Evolutionary conservation across 2,888 invertebrate genomes (phyloP).

Genomic region (Ectemnius lituratus): DNA sequence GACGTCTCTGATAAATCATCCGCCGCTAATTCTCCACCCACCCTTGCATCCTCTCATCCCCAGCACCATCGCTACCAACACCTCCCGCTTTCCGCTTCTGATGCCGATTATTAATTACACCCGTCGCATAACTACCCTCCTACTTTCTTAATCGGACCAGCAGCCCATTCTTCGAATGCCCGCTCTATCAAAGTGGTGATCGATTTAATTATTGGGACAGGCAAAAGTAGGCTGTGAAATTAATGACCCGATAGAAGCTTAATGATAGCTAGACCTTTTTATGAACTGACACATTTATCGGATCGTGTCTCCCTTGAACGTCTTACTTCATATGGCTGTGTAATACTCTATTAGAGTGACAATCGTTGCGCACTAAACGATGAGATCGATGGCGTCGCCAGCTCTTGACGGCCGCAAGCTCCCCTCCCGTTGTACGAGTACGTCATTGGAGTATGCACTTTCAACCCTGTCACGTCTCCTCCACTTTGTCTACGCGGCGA

Average conservation of each 20-base stretch:
- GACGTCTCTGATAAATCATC: constrained; percentile 24
- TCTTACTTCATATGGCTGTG: too few relatives aligned
- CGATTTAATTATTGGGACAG: too few relatives aligned
- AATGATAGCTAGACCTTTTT: too few relatives aligned
- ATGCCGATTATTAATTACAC: background rate
- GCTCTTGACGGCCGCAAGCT: constrained; percentile 39
- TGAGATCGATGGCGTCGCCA: constrained; percentile 37
- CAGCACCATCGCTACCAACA: background rate
- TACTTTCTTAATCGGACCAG: background rate
- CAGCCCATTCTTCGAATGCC: too few relatives aligned
- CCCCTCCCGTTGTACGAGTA: constrained; percentile 44
- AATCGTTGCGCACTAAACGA: background rate
- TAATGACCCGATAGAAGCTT: too few relatives aligned
- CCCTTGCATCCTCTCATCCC: background rate
- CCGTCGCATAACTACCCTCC: background rate
- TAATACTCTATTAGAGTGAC: too few relatives aligned
- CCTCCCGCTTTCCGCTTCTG: background rate
- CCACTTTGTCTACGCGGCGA: constrained; percentile 16
- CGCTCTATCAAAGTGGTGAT: too few relatives aligned
- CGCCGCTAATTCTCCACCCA: background rate
- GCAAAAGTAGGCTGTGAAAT: too few relatives aligned
- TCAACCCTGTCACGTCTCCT: constrained; percentile 27
- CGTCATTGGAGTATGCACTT: constrained; percentile 28
- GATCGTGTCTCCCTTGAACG: too few relatives aligned
- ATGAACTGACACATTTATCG: too few relatives aligned